Evolutionary conservation across 2,113 vertebrate species (phyloP).

Genomic region (Mesoclemmys tuberculata): DNA sequence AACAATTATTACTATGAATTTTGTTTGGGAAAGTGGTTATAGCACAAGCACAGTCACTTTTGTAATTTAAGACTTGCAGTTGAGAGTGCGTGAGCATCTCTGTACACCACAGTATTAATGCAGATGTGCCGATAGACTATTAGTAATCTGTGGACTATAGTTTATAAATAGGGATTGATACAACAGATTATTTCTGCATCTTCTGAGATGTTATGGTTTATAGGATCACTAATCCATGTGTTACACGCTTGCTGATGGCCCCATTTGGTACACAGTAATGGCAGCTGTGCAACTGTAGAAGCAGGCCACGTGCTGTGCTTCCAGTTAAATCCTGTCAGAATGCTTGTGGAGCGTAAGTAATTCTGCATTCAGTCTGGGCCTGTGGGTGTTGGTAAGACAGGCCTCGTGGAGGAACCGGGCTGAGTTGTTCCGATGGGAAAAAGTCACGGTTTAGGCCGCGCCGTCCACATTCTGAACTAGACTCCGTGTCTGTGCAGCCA

Average conservation of each 20-base stretch:
- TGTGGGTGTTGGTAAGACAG: neutral
- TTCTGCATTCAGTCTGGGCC: neutral
- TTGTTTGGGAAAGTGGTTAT: neutral
- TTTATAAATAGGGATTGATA: neutral
- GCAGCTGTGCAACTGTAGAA: neutral
- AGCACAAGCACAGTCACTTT: slow-evolving; percentile 49
- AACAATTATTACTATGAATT: fast-evolving
- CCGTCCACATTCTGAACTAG: neutral
- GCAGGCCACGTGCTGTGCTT: neutral
- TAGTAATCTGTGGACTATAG: fast-evolving
- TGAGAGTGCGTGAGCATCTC: neutral
- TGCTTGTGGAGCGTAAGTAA: neutral
- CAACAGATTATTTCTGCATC: neutral
- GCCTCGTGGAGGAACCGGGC: neutral
- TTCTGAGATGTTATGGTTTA: neutral
- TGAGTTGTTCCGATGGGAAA: neutral
- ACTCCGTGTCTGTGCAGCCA: neutral
- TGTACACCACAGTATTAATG: fast-evolving
- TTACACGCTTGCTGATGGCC: neutral
- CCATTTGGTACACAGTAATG: neutral
- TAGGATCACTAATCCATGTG: neutral
- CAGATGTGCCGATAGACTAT: neutral
- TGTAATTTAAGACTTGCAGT: neutral
- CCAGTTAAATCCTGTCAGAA: neutral
- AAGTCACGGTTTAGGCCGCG: neutral